Percentiles rank a stretch among this genome's conserved stretches.
These are phyloP conservation scores for Caloenas nicobarica DNA, from an alignment of 2,113 vertebrate species.

Conservation along the genomic window DNA sequence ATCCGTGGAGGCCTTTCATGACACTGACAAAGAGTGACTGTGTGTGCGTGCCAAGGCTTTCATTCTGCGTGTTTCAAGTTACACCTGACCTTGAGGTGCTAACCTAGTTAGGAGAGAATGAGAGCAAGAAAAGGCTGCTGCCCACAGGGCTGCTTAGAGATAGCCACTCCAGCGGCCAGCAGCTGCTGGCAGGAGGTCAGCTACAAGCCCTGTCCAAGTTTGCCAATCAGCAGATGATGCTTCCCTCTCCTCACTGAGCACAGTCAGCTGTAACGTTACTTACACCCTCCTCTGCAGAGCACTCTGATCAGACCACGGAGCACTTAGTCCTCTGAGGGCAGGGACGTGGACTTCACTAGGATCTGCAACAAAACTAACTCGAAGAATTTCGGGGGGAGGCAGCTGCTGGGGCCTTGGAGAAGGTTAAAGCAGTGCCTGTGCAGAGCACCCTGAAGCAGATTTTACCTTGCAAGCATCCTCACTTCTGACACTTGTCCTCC, in stretches of 20 bases:
- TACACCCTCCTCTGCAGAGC: neutral
- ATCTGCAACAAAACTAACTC: neutral
- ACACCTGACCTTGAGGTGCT: neutral
- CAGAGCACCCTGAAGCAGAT: neutral
- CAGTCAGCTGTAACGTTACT: neutral
- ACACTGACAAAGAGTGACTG: neutral
- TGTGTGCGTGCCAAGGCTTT: neutral
- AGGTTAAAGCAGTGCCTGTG: neutral
- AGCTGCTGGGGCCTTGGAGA: neutral
- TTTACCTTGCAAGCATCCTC: neutral
- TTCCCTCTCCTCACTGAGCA: neutral
- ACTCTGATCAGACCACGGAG: neutral
- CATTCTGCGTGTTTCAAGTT: neutral
- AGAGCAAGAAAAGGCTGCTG: neutral
- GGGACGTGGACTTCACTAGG: neutral
- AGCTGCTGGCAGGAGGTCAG: neutral
- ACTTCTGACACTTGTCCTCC: neutral
- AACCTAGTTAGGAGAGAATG: accelerated
- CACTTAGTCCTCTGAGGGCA: neutral
- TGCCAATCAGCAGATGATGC: neutral
- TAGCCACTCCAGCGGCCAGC: neutral
- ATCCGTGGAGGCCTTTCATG: neutral
- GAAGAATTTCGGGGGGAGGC: neutral
- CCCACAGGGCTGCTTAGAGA: neutral
- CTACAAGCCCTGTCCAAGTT: neutral